Percentiles rank a stretch among this genome's conserved stretches.
These are phyloP conservation scores for Callithrix jacchus DNA, from an alignment of 2,113 vertebrate genomes.

Conservation along the genomic window DNA sequence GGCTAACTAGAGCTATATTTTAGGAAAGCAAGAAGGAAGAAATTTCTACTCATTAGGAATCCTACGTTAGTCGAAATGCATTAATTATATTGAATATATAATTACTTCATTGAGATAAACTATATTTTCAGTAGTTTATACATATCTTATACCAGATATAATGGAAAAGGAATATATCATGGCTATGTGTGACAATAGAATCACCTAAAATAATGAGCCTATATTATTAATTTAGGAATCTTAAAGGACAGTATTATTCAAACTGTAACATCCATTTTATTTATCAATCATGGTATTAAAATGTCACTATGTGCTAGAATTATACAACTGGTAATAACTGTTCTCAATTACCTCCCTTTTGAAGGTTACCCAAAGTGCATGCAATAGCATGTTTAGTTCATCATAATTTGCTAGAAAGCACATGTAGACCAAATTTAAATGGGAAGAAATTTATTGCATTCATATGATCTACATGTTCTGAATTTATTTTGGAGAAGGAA, in stretches of 20 bases:
- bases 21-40: neutral
- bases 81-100: neutral
- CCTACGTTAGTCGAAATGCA: neutral
- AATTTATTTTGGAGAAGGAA: neutral
- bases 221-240: conserved; percentile 63
- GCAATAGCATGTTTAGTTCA: conserved; percentile 83
- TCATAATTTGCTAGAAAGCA: conserved; percentile 76
- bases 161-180: neutral
- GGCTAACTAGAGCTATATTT: neutral
- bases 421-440: neutral
- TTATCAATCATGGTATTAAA: conserved; percentile 74
- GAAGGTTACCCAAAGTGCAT: conserved; percentile 80
- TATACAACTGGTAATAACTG: conserved; percentile 79
- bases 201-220: conserved; percentile 60
- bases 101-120: neutral
- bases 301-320: conserved; percentile 62
- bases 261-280: conserved; percentile 70
- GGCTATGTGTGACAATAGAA: neutral
- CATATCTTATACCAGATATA: conserved; percentile 22
- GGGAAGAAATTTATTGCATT: neutral
- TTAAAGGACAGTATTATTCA: conserved; percentile 70
- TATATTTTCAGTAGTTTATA: neutral
- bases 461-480: neutral
- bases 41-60: neutral
- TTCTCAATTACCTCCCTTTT: conserved; percentile 82